Conservation (phyloP, 2,113 vertebrate genomes). For the Grammomys dolichurus region DNA sequence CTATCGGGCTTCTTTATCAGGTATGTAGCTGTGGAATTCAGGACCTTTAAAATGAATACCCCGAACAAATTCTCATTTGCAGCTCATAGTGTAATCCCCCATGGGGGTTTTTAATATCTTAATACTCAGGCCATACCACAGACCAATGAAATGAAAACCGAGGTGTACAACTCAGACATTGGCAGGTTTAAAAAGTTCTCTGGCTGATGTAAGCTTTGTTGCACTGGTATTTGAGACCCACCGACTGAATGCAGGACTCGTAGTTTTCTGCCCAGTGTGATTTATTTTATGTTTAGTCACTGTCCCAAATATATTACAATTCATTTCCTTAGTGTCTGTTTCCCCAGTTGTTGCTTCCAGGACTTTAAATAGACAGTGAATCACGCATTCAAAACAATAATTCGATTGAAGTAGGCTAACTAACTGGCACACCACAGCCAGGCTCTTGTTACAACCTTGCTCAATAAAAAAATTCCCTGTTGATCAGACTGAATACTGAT, state of each 20-base stretch:
- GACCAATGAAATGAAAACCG: conserved; percentile 1
- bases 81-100: conserved; percentile 14
- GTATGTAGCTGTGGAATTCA: neutral
- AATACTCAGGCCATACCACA: neutral
- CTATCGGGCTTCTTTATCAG: neutral
- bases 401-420: conserved; percentile 28
- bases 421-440: conserved; percentile 35
- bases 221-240: neutral
- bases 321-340: conserved; percentile 47
- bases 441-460: conserved; percentile 54
- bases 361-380: conserved; percentile 66
- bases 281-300: conserved; percentile 58
- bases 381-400: conserved; percentile 59
- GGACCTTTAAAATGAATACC: conserved; percentile 11
- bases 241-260: neutral
- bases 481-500: conserved; percentile 29
- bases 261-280: neutral
- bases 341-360: conserved; percentile 47
- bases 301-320: conserved; percentile 58
- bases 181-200: conserved; percentile 15
- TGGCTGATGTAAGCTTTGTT: neutral
- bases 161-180: neutral
- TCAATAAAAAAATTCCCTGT: conserved; percentile 18
- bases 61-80: neutral
- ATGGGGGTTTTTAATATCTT: neutral